Evolutionary conservation across 2,888 invertebrate genomes (phyloP), one percentile per base, ranked within the genome.

Genomic region (Pachliopta kotzebuea): DNA sequence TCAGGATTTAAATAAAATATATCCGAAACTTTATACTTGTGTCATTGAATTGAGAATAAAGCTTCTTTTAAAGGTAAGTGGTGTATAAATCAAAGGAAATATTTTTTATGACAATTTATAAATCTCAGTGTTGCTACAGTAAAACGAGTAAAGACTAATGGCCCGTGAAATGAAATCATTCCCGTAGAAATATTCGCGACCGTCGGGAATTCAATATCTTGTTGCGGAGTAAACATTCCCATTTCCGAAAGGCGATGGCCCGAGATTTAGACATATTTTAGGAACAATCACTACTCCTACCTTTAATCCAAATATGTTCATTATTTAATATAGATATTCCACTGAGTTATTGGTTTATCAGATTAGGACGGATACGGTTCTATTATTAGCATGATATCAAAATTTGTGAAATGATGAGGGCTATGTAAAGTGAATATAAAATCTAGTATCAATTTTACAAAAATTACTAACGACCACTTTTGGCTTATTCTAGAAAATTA

Each of bases 201-300:
- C 76, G 69, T 69, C 68, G 69, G 71, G 72, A 76, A 80, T 80
- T 78, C 76, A 81, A 80, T 82, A 82, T 79, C 77, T 80, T 76
- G 77, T 81, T 77, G 69, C 66, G 70, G 68, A 71, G 75, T 74
- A 81, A 81, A 81, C 73, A 77, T 81, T 73, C 73, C 54, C 76
- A 80, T 80, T 84, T 79, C 80, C 70, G 67, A 64, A 55, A 58
- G 60, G 52, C 57, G 31, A 57, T 62, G 66, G 68, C 49, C 56
- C 67, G 62, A 66, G 66, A 57, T 45, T 67, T 29, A 55, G 49
- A 23, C 26, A 18, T 29, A 21, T 52, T 52, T 52, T 18, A 21
- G 21, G 50, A 49, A 20, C 7, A 3, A 11, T 21, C 8, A 18
- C 45, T n/a, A 45, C 18, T 14, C 9, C 9, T 21, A 21, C 21